Base-by-base conservation (phyloP, 2,888 invertebrate species). In the Thymelicus sylvestris region DNA sequence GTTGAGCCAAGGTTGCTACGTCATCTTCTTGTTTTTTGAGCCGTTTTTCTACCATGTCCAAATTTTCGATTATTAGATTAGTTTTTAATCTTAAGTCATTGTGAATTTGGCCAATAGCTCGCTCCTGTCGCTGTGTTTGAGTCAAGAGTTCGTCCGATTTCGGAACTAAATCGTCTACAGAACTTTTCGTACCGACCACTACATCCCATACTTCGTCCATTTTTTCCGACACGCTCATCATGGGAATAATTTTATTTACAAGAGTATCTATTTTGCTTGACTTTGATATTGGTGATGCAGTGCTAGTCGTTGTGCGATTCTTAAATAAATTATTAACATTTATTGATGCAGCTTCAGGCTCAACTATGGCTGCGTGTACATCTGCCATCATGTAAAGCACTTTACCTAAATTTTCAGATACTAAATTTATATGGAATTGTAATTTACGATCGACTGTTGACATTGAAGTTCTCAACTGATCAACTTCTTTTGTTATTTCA, bases 191-290 rank as follows among this genome's bases (percentile, higher is more conserved):
- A 13, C 97, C 97, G 0, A 97, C 97, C 12, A 98, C 97, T 6
- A 97, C 97, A 83, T 97, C 96, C 97, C 97, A 98, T 5, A 98
- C 97, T 88, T 98, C 97, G 80, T 98, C 97, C 97, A 98, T 97
- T 88, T 97, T 97, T 83, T 97, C 97, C 0, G 97, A 97, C 0
- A 97, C 97, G 68, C 96, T 96, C 82, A 97, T 96, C 92, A 97
- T 97, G 0, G 98, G 97, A 76, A 96, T 95, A 84, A 97, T 97
- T 89, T 97, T 97, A 81, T 96, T 96, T 0, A 97, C 97, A 44
- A 98, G 94, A 5, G 95, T 95, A 87, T 98, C 97, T 75, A 97
- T 95, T 91, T 97, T 98, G 83, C 96, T 97, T 13, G 95, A 94
- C 80, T 95, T 95, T 13, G 94, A 85, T 7, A 94, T 80, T 0